Percentiles rank a stretch among this genome's conserved stretches.
These are phyloP conservation scores for Phaethon lepturus DNA, from an alignment of 2,113 vertebrate genomes.

Conservation along the genomic window DNA sequence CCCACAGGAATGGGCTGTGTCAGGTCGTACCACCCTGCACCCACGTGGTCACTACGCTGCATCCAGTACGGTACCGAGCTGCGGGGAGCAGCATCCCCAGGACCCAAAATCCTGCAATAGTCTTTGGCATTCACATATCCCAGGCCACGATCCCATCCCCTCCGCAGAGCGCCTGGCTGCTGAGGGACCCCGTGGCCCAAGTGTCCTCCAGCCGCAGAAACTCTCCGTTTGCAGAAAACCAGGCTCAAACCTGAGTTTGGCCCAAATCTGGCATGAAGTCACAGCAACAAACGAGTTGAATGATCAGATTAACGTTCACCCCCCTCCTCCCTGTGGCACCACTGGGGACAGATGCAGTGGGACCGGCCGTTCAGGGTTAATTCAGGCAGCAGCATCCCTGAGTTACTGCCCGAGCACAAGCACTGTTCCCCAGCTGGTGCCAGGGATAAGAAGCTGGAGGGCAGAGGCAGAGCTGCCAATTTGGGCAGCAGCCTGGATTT, in stretches of 20 bases:
- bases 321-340: not conserved
- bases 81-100: not conserved
- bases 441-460: not conserved
- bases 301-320: not conserved
- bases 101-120: not conserved
- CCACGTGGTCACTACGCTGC: rapidly evolving
- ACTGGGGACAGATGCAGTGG: not conserved
- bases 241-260: not conserved
- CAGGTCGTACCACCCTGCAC: rapidly evolving
- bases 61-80: not conserved
- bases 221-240: not conserved
- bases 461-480: not conserved
- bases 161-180: not conserved
- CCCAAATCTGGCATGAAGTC: not conserved
- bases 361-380: not conserved
- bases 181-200: not conserved
- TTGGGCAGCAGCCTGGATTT: not conserved
- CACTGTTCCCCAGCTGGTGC: not conserved
- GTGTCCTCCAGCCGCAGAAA: not conserved
- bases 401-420: not conserved
- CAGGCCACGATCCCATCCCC: not conserved
- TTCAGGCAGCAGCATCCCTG: not conserved
- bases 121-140: not conserved
- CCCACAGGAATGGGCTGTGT: not conserved
- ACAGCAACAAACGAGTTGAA: not conserved